Evolutionary conservation across 1,140 invertebrate genomes (phyloP).

Genomic region (Drusus annulatus): DNA sequence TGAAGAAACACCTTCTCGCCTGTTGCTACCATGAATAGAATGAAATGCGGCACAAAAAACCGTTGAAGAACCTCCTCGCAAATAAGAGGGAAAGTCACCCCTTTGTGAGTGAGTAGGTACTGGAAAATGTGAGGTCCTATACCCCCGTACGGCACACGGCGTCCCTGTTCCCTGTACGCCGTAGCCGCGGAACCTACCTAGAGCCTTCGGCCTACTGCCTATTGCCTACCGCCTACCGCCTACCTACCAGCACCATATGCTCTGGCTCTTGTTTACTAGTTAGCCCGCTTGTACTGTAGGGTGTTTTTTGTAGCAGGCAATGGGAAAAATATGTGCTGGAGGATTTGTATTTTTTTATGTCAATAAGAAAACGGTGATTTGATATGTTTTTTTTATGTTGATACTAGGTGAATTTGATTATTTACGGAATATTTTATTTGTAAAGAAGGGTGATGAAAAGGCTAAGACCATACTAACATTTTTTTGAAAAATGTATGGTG

Average conservation of each 20-base stretch:
- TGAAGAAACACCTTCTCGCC: too few relatives aligned
- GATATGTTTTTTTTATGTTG: too few relatives aligned
- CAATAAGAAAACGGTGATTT: too few relatives aligned
- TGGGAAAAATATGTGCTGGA: too few relatives aligned
- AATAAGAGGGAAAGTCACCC: slow-evolving; percentile 41
- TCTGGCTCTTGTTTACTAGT: slow-evolving; percentile 56
- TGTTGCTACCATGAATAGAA: not conserved
- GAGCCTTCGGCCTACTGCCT: not conserved
- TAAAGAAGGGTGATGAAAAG: too few relatives aligned
- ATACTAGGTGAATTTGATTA: too few relatives aligned
- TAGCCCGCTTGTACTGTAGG: slow-evolving; percentile 39
- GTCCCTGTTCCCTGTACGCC: too few relatives aligned
- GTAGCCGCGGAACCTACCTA: not conserved
- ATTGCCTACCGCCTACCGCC: not conserved
- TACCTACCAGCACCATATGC: slow-evolving; percentile 48
- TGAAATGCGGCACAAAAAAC: not conserved
- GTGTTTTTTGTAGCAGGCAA: not conserved
- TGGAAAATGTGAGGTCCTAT: not conserved
- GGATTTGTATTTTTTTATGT: too few relatives aligned
- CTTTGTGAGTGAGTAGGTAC: slow-evolving; percentile 16
- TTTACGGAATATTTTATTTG: too few relatives aligned
- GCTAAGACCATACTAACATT: too few relatives aligned
- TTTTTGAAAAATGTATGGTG: too few relatives aligned
- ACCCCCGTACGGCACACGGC: too few relatives aligned
- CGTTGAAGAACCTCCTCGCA: slow-evolving; percentile 15